Evolutionary conservation across 2,113 vertebrate genomes (phyloP).

Genomic region (Ibidorhyncha struthersii): DNA sequence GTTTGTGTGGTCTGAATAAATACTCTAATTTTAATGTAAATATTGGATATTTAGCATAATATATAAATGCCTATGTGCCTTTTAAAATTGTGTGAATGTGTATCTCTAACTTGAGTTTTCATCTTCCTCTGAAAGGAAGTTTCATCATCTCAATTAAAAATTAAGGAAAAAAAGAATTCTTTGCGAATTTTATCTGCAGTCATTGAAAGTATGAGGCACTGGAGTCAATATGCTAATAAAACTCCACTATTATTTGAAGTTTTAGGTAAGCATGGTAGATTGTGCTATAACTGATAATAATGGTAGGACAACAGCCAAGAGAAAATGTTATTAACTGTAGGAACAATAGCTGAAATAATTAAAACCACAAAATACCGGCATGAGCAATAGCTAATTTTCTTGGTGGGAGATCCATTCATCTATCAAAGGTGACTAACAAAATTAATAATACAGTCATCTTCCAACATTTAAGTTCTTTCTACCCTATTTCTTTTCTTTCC

Average conservation of each 20-base stretch:
- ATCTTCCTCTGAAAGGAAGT: constrained; percentile 61
- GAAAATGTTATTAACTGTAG: neutral
- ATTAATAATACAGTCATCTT: neutral
- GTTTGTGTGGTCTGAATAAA: neutral
- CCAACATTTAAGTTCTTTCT: neutral
- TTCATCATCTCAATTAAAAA: constrained; percentile 61
- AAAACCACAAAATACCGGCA: neutral
- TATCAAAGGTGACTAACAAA: neutral
- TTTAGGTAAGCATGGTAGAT: constrained; percentile 80
- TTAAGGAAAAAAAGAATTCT: constrained; percentile 76
- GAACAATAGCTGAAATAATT: neutral
- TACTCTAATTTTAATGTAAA: neutral
- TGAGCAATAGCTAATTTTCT: neutral
- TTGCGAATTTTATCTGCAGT: constrained; percentile 88
- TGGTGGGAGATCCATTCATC: neutral
- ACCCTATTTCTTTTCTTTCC: neutral
- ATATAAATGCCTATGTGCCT: neutral
- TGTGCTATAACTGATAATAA: neutral
- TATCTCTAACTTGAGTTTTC: neutral
- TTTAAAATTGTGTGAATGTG: neutral
- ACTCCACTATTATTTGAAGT: constrained; percentile 87
- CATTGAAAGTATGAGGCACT: constrained; percentile 91
- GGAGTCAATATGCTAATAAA: constrained; percentile 86
- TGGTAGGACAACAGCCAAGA: neutral
- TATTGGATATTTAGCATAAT: neutral